Percentiles rank a stretch among this genome's conserved stretches.
phyloP scores from a whole-genome alignment of 2,888 invertebrate genomes.

The Sinohyriopsis cumingii region DNA sequence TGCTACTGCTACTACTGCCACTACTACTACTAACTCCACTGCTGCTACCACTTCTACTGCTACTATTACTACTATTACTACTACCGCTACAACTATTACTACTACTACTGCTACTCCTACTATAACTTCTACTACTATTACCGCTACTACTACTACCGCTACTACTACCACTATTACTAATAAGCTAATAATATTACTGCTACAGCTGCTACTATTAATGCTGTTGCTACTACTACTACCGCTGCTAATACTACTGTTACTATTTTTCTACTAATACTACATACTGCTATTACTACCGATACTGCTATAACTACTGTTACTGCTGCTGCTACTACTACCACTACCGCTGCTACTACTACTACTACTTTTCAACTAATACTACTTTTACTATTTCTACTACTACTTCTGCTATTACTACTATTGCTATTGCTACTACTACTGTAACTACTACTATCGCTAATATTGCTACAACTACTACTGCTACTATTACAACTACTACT shows the following conservation, averaged over 20 bases:
- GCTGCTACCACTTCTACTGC: conserved; percentile 17
- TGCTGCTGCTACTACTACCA: no score
- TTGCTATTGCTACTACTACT: no score
- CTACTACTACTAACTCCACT: conserved; percentile 16
- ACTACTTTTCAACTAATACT: no score
- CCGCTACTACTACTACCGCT: conserved; percentile 9
- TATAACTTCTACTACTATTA: conserved; percentile 6
- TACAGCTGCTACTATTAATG: no score
- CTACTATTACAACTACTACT: conserved; percentile 2
- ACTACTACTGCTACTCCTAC: conserved; percentile 6
- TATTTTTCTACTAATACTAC: no score
- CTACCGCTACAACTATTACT: conserved; percentile 1
- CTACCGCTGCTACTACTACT: no score
- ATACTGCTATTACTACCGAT: no score
- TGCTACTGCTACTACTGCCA: conserved; percentile 17
- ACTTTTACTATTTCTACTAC: no score
- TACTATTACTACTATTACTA: neutral
- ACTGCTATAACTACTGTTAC: no score
- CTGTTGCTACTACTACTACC: neutral
- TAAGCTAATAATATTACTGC: no score
- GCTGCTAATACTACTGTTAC: no score
- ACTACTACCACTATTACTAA: conserved; percentile 13
- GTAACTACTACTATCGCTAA: conserved; percentile 6
- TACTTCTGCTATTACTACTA: no score
- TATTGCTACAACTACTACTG: conserved; percentile 17